Base-by-base conservation (phyloP, 2,888 invertebrate genomes). In the Apotomis capreana region DNA sequence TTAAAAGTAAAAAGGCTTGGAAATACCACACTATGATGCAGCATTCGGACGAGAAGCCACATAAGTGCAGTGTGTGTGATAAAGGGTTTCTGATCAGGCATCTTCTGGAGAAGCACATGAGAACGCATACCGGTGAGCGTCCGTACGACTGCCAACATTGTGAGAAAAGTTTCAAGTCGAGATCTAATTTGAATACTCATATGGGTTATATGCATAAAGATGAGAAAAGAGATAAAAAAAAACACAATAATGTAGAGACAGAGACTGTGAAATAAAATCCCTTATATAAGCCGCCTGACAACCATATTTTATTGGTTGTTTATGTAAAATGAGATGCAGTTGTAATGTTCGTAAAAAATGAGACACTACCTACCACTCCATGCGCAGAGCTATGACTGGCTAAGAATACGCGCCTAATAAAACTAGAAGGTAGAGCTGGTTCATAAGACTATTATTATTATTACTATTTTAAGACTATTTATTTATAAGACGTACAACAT, bases 1-100 rank as follows among this genome's bases (percentile, higher is more conserved):
- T 64, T 44, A 64, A 64, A 9, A 64, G 54, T 55, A 64, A 64
- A 44, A 64, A 64, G 55, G n/a, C 55, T 44, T 64, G 64, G 64
- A 64, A 64, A 10, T 55, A 64, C 40, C 64, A 64, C 10, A 64
- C 58, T 0, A 58, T 64, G 55, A 64, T 64, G 64, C 64, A 8
- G 55, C 64, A 64, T n/a, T 54, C 64, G 0, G 64, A 64, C 4
- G 64, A 64, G n/a, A 64, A 6, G 44, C 64, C 64, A 6, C 64
- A 64, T 8, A 64, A 55, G 4, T 64, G 64, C 55, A 64, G 54
- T 44, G 64, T 55, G 0, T 64, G 64, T n/a, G 26, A 26, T 3
- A 64, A 64, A 26, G 64, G 64, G 3, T 64, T 64, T 10, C 8
- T 55, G 6, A 64, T 55, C 12, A 55, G 6, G 44, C 64, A 64